A percentile compares a stretch with the other conserved stretches of the same genome.
Conservation (phyloP, 2,113 vertebrate species). For the Anser cygnoides region DNA sequence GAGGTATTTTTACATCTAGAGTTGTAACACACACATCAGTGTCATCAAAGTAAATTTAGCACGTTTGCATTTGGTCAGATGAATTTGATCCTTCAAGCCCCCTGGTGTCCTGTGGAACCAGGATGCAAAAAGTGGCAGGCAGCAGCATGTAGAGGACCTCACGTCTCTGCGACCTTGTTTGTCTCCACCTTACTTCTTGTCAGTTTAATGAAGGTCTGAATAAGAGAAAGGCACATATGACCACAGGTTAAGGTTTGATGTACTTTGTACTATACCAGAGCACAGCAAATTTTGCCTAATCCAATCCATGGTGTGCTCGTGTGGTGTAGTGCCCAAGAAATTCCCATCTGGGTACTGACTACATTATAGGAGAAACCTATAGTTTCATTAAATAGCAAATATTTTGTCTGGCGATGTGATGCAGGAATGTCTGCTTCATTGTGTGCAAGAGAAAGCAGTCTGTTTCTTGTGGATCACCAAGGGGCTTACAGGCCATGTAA, state of each 20-base stretch:
- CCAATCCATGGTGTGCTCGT: not conserved
- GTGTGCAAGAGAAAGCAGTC: not conserved
- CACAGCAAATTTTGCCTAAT: not conserved
- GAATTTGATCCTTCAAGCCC: not conserved
- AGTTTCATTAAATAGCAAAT: not conserved
- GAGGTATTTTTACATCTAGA: not conserved
- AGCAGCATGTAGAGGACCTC: not conserved
- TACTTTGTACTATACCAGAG: not conserved
- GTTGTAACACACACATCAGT: not conserved
- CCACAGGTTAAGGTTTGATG: not conserved
- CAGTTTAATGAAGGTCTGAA: not conserved
- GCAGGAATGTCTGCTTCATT: not conserved
- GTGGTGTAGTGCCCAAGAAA: not conserved
- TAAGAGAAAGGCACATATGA: not conserved
- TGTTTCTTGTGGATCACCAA: not conserved
- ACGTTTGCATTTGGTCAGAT: not conserved
- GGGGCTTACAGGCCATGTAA: not conserved
- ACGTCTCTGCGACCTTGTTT: not conserved
- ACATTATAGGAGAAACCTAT: not conserved
- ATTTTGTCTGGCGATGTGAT: not conserved
- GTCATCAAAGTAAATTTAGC: not conserved
- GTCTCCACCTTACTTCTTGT: not conserved
- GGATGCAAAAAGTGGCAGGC: not conserved
- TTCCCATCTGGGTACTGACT: not conserved
- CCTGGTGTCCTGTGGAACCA: not conserved